phyloP scores from a whole-genome alignment of 2,113 vertebrate genomes.

The Gorsachius goisagi region DNA sequence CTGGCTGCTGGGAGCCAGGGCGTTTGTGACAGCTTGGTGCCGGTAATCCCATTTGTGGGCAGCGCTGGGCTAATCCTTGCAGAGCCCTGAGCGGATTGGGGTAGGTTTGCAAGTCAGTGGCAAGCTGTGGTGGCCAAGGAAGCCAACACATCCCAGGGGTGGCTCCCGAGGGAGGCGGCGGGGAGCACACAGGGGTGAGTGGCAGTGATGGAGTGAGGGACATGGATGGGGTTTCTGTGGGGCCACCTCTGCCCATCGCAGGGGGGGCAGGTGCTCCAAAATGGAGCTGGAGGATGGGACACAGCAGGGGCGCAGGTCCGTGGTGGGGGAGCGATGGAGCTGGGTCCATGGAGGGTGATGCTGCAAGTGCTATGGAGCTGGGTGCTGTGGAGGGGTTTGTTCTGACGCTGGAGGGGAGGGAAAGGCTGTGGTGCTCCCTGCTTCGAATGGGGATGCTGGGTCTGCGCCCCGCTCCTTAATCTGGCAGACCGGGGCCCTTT shows the following conservation, averaged over 20 bases:
- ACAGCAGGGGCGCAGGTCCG: accelerated
- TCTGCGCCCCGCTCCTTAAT: background rate
- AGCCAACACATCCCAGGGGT: background rate
- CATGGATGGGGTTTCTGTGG: accelerated
- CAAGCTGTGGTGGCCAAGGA: background rate
- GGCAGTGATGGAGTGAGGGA: background rate
- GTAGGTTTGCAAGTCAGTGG: background rate
- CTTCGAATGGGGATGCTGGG: accelerated
- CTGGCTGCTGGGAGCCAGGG: background rate
- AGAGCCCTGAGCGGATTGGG: conserved; percentile 32
- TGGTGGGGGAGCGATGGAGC: accelerated
- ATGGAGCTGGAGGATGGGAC: background rate
- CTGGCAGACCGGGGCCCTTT: background rate
- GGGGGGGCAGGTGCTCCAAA: accelerated
- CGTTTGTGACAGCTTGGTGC: background rate
- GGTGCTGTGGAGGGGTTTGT: background rate
- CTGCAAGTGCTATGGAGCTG: accelerated
- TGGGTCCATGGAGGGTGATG: background rate
- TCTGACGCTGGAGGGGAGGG: background rate
- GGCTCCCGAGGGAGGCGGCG: background rate
- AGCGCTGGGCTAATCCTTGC: background rate
- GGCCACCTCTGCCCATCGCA: accelerated
- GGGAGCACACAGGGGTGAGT: background rate
- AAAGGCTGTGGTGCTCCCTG: accelerated
- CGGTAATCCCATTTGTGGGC: conserved; percentile 41